phyloP scores from a whole-genome alignment of 1,140 invertebrate genomes.

The Potamilus streckersoni region DNA sequence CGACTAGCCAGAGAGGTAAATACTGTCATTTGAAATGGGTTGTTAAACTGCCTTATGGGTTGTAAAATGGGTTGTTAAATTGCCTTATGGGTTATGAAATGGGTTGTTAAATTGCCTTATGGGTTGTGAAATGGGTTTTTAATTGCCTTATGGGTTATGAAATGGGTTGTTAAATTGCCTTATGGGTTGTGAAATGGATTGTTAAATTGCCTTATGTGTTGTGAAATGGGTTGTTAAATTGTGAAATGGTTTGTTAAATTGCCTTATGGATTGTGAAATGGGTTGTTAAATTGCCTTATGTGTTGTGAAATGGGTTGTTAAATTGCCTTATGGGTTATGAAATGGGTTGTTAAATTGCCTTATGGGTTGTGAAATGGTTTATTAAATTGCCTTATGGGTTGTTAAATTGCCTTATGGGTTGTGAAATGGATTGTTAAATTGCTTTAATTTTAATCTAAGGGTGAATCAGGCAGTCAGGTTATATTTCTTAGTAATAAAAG shows the following conservation, averaged over 20 bases:
- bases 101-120: background rate
- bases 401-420: too few relatives aligned
- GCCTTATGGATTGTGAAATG: background rate
- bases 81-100: too few relatives aligned
- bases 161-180: background rate
- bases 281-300: too few relatives aligned
- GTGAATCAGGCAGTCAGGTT: too few relatives aligned
- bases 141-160: background rate
- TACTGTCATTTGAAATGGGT: slow-evolving; percentile 9
- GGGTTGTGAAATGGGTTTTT: too few relatives aligned
- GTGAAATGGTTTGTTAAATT: background rate
- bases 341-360: background rate
- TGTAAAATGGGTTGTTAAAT: too few relatives aligned
- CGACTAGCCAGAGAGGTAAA: slow-evolving; percentile 19
- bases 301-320: too few relatives aligned
- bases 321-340: too few relatives aligned
- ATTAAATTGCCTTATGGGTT: too few relatives aligned
- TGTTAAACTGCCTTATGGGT: background rate
- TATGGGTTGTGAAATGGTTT: background rate
- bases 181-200: background rate
- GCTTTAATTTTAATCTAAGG: background rate
- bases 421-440: background rate
- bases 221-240: too few relatives aligned
- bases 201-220: too few relatives aligned
- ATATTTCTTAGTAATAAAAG: too few relatives aligned